Base-by-base conservation (phyloP, 2,113 vertebrate genomes). In the Nothocercus julius region DNA sequence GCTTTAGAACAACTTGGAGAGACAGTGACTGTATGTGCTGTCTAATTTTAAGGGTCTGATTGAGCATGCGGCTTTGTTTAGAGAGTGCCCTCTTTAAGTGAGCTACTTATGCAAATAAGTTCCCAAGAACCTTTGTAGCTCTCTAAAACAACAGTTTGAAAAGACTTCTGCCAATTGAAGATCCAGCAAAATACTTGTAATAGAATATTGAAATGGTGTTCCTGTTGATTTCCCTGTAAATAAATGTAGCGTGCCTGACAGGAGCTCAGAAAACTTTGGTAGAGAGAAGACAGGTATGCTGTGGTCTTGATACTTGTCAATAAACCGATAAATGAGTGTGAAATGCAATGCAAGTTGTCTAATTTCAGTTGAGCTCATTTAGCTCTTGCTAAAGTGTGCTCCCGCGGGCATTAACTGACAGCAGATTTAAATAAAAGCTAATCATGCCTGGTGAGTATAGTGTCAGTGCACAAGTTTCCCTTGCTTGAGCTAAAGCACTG, bases 361-460 rank as follows among this genome's bases (percentile, higher is more conserved):
- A 64, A 94, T 95, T 97, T 95, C 93, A 94, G 80, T 73, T 86
- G 81, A 92, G 81, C 92, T 96, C 86, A 56, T 97, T 96, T 92
- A 89, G 89, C 85, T 93, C 74, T 89, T 93, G 83, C 91, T 94
- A 28, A 82, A 96, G 77, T 78, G 51, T 45, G 54, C 85, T 96
- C 92, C 92, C 51, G 17, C 62, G 90, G 87, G 96, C 63, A 32
- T 51, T 94, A 83, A 87, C 86, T 90, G 81, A 81, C 92, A 92
- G 88, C 88, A 90, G 69, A 84, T 90, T 95, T 92, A 89, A 93
- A 78, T 84, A 68, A 92, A 93, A 67, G 61, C 87, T 87, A 51
- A 83, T 81, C 61, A 6, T 67, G 72, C 85, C 94, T 90, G 51
- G 28, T 85, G 79, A 90, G 72, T 21, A 20, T 17, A 24, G 91